These are phyloP conservation scores for Lordiphosa stackelbergi DNA, from an alignment of 1,140 invertebrate species.

Conservation along the genomic window DNA sequence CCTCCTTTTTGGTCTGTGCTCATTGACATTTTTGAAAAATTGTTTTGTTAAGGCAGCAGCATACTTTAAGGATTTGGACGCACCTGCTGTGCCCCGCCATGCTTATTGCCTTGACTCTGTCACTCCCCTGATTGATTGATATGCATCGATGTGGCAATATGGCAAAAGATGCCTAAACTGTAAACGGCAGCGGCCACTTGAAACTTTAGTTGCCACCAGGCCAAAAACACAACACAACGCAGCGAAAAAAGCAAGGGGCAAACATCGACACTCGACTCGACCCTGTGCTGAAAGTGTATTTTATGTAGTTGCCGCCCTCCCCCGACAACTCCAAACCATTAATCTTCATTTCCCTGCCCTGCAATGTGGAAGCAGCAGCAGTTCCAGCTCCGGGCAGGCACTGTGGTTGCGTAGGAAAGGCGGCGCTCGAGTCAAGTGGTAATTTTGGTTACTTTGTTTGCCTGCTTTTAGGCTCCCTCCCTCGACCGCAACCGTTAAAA, in stretches of 20 bases:
- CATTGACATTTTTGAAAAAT: slow-evolving; percentile 69
- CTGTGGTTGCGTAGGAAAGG: slow-evolving; percentile 29
- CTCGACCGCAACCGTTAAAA: slow-evolving; percentile 59
- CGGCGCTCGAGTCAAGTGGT: slow-evolving; percentile 68
- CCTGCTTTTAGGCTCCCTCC: slow-evolving; percentile 28
- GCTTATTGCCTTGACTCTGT: slow-evolving; percentile 51
- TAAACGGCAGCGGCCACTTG: slow-evolving; percentile 21
- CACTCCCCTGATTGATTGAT: slow-evolving; percentile 53
- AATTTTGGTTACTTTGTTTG: slow-evolving; percentile 73
- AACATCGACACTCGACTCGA: slow-evolving; percentile 16
- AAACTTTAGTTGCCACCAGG: too few species aligned
- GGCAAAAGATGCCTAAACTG: slow-evolving; percentile 35
- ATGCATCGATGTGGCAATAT: slow-evolving; percentile 58
- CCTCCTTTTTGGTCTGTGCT: slow-evolving; percentile 29
- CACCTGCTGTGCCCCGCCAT: slow-evolving; percentile 32
- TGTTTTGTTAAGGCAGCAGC: slow-evolving; percentile 29
- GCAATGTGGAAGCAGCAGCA: slow-evolving; percentile 34
- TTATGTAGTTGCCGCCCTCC: slow-evolving; percentile 58
- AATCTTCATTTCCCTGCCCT: slow-evolving; percentile 65
- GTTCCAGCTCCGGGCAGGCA: slow-evolving; percentile 6
- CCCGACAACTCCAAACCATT: slow-evolving; percentile 60
- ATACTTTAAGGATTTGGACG: slow-evolving; percentile 22
- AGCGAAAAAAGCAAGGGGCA: slow-evolving; percentile 6
- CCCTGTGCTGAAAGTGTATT: slow-evolving; percentile 39
- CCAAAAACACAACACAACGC: not conserved